Percentiles rank a stretch among this genome's conserved stretches.
These are phyloP conservation scores for Lota lota DNA, from an alignment of 2,113 vertebrate species.

Conservation along the genomic window DNA sequence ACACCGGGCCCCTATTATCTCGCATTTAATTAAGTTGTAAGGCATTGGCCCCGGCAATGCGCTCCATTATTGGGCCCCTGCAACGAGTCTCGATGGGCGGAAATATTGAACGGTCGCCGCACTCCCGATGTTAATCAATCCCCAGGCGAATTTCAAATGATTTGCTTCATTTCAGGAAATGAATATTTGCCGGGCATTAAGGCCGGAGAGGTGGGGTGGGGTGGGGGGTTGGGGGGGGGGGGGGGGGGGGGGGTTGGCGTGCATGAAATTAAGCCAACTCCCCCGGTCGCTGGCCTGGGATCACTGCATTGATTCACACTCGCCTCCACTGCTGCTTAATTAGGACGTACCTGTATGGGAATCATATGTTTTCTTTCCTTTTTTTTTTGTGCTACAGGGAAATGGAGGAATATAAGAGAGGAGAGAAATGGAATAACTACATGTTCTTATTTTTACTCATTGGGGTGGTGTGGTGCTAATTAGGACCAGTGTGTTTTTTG, in stretches of 20 bases:
- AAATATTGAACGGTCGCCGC: conserved; percentile 79
- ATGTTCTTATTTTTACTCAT: conserved; percentile 34
- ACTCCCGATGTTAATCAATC: conserved; percentile 80
- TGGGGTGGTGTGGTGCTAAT: conserved; percentile 45
- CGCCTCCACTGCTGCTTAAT: conserved; percentile 71
- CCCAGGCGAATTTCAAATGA: conserved; percentile 77
- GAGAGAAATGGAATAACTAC: conserved; percentile 14
- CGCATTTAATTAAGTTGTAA: conserved; percentile 87
- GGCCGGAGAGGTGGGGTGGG: neutral
- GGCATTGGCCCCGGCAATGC: conserved; percentile 75
- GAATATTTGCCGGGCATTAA: conserved; percentile 66
- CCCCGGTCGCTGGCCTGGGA: conserved; percentile 55
- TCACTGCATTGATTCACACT: conserved; percentile 64
- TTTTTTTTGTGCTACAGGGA: conserved; percentile 31
- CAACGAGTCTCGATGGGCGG: conserved; percentile 73
- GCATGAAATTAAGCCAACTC: conserved; percentile 54
- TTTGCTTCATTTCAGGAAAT: conserved; percentile 80
- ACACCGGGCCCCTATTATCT: conserved; percentile 73
- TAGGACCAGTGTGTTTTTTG: conserved; percentile 50
- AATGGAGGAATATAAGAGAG: conserved; percentile 20
- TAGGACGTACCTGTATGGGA: conserved; percentile 66
- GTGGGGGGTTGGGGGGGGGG: neutral
- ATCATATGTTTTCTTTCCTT: conserved; percentile 30
- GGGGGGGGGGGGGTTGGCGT: conserved; percentile 4
- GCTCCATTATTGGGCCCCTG: conserved; percentile 75